Evolutionary conservation across 2,888 invertebrate species (phyloP).

Genomic region (Merodon equestris): DNA sequence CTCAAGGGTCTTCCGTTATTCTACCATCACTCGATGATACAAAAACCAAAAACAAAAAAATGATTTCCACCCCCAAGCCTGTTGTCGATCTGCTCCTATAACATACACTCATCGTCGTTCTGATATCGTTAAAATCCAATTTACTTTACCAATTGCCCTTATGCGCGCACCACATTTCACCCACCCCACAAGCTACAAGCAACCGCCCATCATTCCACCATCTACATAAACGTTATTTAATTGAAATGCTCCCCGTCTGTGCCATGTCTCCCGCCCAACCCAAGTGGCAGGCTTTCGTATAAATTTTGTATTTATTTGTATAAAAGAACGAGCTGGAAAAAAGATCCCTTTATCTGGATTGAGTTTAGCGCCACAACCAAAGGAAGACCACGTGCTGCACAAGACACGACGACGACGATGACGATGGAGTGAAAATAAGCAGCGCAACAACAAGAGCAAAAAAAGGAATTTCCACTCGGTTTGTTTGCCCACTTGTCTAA

Average conservation of each 20-base stretch:
- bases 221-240: constrained; percentile 66
- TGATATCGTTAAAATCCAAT: constrained; percentile 68
- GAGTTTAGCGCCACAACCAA: constrained; percentile 61
- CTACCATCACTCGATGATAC: constrained; percentile 22
- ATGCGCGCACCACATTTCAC: constrained; percentile 53
- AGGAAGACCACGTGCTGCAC: constrained; percentile 61
- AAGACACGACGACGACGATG: constrained; percentile 13
- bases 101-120: constrained; percentile 27
- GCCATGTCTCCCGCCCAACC: constrained; percentile 9
- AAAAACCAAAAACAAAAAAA: constrained; percentile 23
- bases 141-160: constrained; percentile 67
- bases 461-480: constrained; percentile 56
- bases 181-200: constrained; percentile 15
- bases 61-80: not conserved
- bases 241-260: constrained; percentile 48
- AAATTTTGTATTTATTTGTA: constrained; percentile 25
- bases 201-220: constrained; percentile 43
- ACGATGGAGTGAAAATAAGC: constrained; percentile 7
- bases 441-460: not conserved
- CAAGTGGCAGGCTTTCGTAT: constrained; percentile 13
- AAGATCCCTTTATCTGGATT: constrained; percentile 54
- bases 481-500: constrained; percentile 66
- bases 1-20: constrained; percentile 40
- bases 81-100: constrained; percentile 21
- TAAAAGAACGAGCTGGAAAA: constrained; percentile 22